Conservation (phyloP, 2,113 vertebrate genomes). For the Nannospalax galili region DNA sequence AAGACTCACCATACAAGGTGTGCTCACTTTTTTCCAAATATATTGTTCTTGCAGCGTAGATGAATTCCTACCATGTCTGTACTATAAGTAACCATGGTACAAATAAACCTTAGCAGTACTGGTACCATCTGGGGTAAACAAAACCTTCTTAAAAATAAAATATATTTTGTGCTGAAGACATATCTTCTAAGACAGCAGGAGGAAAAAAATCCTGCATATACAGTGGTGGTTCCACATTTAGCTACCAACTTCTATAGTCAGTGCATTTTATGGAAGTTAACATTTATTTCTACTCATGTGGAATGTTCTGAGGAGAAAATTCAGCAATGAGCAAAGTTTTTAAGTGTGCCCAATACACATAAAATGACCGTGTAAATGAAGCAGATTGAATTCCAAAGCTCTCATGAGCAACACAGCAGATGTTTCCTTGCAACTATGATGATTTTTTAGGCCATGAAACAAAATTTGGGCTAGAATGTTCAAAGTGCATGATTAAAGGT, state of each 20-base stretch:
- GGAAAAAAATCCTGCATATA: neutral
- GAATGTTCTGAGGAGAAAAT: slow-evolving; percentile 27
- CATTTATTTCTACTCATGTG: slow-evolving; percentile 49
- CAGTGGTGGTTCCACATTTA: slow-evolving; percentile 28
- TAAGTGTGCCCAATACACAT: slow-evolving; percentile 39
- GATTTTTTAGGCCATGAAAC: slow-evolving; percentile 41
- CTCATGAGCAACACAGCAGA: slow-evolving; percentile 51
- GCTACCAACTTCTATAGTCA: neutral
- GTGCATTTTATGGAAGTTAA: slow-evolving; percentile 51
- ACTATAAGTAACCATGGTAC: slow-evolving; percentile 30
- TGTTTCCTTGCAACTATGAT: slow-evolving; percentile 44
- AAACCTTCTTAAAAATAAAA: slow-evolving; percentile 77
- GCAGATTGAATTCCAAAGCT: neutral
- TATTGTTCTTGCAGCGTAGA: neutral
- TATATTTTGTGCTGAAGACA: slow-evolving; percentile 45
- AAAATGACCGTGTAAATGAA: slow-evolving; percentile 49
- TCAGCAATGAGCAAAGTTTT: slow-evolving; percentile 35
- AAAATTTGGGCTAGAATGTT: slow-evolving; percentile 33
- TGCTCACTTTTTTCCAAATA: slow-evolving; percentile 39
- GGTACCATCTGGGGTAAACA: slow-evolving; percentile 66
- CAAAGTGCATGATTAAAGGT: slow-evolving; percentile 54
- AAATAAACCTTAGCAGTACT: slow-evolving; percentile 60
- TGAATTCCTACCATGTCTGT: neutral
- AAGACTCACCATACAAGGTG: slow-evolving; percentile 44
- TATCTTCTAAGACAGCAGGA: slow-evolving; percentile 59